phyloP scores from a whole-genome alignment of 2,888 invertebrate species.

The Flabesymbios commensalis region DNA sequence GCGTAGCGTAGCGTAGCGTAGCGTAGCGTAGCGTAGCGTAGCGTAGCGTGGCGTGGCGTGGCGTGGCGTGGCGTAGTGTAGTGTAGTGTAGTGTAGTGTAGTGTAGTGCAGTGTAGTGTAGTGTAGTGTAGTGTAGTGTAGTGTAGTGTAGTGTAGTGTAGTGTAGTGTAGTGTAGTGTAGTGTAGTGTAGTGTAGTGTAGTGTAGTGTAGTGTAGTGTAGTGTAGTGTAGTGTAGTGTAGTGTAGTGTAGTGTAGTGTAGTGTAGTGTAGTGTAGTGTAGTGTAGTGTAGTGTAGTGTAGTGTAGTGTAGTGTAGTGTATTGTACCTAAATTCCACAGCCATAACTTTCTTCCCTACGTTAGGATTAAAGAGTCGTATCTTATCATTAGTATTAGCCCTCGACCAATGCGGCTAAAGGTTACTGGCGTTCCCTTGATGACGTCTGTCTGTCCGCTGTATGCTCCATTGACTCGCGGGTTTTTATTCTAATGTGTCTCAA shows the following conservation, averaged over 20 bases:
- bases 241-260: constrained; percentile 25
- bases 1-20: constrained; percentile 21
- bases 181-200: constrained; percentile 20
- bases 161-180: constrained; percentile 23
- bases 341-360: no score
- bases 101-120: constrained; percentile 29
- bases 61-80: constrained; percentile 31
- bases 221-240: constrained; percentile 26
- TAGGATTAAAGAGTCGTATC: no score
- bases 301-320: constrained; percentile 26
- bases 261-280: constrained; percentile 25
- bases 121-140: constrained; percentile 25
- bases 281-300: constrained; percentile 22
- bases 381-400: no score
- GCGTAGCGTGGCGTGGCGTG: constrained; percentile 28
- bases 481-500: no score
- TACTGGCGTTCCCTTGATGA: no score
- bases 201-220: constrained; percentile 18
- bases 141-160: constrained; percentile 26
- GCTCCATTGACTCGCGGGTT: no score
- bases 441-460: no score
- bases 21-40: no score
- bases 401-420: no score
- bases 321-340: no score
- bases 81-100: constrained; percentile 31